Conservation (phyloP, 2,113 vertebrate genomes). For the Channa maculata region DNA sequence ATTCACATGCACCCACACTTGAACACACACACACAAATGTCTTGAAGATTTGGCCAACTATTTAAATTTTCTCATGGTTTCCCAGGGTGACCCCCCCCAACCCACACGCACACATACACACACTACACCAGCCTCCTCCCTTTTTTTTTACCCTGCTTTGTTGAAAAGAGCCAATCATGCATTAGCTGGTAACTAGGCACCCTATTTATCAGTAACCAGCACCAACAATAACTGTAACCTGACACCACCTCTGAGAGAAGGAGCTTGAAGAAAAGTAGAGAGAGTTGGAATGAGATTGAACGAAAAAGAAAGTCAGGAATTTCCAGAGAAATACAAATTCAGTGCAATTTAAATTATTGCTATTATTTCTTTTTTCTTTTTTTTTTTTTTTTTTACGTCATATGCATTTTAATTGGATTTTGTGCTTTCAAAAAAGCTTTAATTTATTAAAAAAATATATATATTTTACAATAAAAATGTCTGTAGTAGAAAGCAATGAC, state of each 20-base stretch:
- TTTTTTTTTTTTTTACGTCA: too few relatives aligned
- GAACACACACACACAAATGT: conserved; percentile 44
- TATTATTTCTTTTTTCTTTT: too few relatives aligned
- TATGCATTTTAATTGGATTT: too few relatives aligned
- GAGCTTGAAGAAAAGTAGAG: conserved; percentile 42
- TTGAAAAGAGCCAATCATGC: conserved; percentile 76
- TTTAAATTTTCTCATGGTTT: conserved; percentile 75
- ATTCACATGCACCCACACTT: background rate
- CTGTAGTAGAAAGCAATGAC: background rate
- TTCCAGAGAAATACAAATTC: background rate
- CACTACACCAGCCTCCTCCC: background rate
- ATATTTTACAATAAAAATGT: background rate
- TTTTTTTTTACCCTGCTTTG: conserved; percentile 51
- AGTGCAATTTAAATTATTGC: background rate
- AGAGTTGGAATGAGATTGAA: conserved; percentile 45
- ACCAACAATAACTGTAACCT: conserved; percentile 79
- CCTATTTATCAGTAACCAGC: conserved; percentile 82
- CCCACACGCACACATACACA: background rate
- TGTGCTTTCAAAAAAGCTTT: too few relatives aligned
- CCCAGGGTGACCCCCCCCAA: conserved; percentile 56
- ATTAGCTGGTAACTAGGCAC: conserved; percentile 77
- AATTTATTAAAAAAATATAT: too few relatives aligned
- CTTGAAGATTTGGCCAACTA: conserved; percentile 56
- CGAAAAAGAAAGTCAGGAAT: conserved; percentile 25
- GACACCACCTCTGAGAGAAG: conserved; percentile 70